phyloP scores from a whole-genome alignment of 2,797 vertebrate species.

The Neoniphon sammara region DNA sequence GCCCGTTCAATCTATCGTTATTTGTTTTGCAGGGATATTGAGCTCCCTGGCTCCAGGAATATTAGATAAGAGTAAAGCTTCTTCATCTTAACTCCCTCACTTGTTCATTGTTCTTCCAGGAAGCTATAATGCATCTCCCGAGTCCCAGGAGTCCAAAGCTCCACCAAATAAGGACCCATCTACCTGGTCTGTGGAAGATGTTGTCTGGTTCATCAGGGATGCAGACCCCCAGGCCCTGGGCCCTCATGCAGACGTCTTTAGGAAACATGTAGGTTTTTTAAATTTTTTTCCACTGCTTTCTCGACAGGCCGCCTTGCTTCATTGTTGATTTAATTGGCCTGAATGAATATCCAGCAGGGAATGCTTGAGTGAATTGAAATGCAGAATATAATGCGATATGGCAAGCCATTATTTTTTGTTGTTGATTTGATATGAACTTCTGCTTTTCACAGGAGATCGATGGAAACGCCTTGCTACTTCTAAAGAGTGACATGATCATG shows the following conservation, averaged over 20 bases:
- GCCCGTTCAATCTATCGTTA: no score
- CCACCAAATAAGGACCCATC: slow-evolving; percentile 89
- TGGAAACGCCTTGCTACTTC: slow-evolving; percentile 90
- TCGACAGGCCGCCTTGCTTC: neutral
- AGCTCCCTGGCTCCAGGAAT: no score
- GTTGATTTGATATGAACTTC: slow-evolving; percentile 12
- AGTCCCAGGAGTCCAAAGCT: slow-evolving; percentile 81
- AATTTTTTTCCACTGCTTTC: neutral
- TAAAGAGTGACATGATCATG: slow-evolving; percentile 97
- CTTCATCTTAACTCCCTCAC: neutral
- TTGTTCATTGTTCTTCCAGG: slow-evolving; percentile 25
- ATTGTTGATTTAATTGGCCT: neutral
- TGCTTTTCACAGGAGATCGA: slow-evolving; percentile 89
- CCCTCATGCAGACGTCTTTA: slow-evolving; percentile 92
- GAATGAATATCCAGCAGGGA: neutral
- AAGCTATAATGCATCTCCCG: slow-evolving; percentile 73
- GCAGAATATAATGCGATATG: neutral
- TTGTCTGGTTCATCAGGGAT: slow-evolving; percentile 92
- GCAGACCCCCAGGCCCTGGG: slow-evolving; percentile 93
- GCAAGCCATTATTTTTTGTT: neutral
- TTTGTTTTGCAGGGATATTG: no score
- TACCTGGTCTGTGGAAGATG: slow-evolving; percentile 92
- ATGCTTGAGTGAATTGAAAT: no score
- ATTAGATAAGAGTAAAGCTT: neutral
- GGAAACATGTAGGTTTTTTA: slow-evolving; percentile 88